Percentiles rank a stretch among this genome's conserved stretches.
Conservation (phyloP, 2,888 invertebrate species). For the Agrotis segetum region DNA sequence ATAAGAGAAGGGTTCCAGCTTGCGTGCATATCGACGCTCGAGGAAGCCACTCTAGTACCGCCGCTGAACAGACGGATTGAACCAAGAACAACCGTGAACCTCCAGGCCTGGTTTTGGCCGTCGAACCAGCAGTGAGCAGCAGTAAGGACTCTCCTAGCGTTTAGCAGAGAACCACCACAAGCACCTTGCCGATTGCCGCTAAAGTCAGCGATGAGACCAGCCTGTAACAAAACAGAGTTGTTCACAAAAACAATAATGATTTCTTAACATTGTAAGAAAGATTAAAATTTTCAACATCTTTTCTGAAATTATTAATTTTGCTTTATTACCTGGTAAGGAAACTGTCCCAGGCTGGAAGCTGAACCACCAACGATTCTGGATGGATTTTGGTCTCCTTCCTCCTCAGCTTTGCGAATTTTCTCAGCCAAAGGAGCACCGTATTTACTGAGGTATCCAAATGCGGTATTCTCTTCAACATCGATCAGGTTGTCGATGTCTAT, state of each 20-base stretch:
- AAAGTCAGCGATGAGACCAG: conserved; percentile 59
- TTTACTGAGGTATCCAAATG: conserved; percentile 62
- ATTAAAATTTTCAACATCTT: neutral
- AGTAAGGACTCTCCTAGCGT: conserved; percentile 73
- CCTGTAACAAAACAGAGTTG: conserved; percentile 48
- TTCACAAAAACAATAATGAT: neutral
- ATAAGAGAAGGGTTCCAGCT: conserved; percentile 70
- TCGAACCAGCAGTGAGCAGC: conserved; percentile 40
- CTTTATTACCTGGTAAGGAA: conserved; percentile 64
- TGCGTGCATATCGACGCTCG: conserved; percentile 69
- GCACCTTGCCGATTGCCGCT: conserved; percentile 14
- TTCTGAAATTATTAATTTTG: neutral
- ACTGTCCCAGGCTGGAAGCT: conserved; percentile 53
- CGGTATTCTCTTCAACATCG: conserved; percentile 56
- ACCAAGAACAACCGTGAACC: conserved; percentile 36
- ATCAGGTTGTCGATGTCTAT: conserved; percentile 44
- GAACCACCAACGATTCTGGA: conserved; percentile 66
- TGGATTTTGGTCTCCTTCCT: conserved; percentile 36
- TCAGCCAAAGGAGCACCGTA: conserved; percentile 64
- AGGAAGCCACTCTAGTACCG: conserved; percentile 54
- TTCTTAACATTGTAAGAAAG: too few relatives aligned
- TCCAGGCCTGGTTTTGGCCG: conserved; percentile 30
- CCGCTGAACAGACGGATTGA: conserved; percentile 31
- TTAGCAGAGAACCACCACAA: conserved; percentile 76
- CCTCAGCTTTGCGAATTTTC: conserved; percentile 58